Evolutionary conservation across 2,113 vertebrate species (phyloP), one percentile per base, ranked within the genome.

Genomic region (Dromas ardeola): DNA sequence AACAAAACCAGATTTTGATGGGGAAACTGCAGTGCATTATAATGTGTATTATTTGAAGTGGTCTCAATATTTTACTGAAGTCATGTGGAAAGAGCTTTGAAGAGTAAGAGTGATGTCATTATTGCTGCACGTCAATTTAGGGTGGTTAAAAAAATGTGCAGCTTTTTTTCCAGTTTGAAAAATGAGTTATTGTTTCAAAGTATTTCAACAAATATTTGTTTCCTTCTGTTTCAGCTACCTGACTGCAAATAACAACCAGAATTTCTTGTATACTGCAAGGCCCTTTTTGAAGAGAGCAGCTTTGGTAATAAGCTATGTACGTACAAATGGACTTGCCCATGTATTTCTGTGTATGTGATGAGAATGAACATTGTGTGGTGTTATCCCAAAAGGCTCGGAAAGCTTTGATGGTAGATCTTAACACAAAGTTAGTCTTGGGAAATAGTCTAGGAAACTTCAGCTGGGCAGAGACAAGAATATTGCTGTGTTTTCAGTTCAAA

Each of bases 261-360:
- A 97, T 94, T 97, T 98, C 91, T 95, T 98, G 90, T 96, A 97
- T 71, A 92, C 97, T 82, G 98, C 98, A 78, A 97, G 97, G 40
- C 99, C 99, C 13, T 99, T 99, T 97, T 96, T 99, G 92, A 99
- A 99, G 96, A 98, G 99, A 93, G 98, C 98, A 66, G 91, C 97
- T 91, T 96, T 99, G 84, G 98, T 99, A 88, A 98, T 98, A 58
- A 97, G 97, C 90, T 99, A 99, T 4, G 99, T 99, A 97, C 99
- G 99, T 99, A 97, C 45, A 10, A 66, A 38, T 47, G 30, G n/a
- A 42, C 72, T 67, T 89, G 47, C 29, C 23, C 5, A 1, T 34
- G 9, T 58, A 26, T 72, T 86, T 80, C 42, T 69, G 15, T 40
- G 34, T 38, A 6, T 49, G 36, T 79, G 62, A 43, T 1, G 3